Conservation (phyloP, 2,797 vertebrate species). For the Nannoperca obscura region DNA sequence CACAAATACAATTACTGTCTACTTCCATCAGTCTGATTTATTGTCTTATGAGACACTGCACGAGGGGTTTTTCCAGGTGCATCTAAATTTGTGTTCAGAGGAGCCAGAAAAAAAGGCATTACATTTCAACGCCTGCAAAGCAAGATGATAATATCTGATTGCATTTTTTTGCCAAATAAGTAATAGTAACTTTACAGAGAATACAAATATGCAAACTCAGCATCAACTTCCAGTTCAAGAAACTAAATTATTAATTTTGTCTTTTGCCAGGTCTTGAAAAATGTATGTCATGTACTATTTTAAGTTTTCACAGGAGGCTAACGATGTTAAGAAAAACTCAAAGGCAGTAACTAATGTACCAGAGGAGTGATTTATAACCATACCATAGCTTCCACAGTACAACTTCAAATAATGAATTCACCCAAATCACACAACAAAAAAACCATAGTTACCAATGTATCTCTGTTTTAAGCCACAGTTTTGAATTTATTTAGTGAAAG, state of each 20-base stretch:
- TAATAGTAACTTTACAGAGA: not conserved
- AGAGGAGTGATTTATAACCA: not conserved
- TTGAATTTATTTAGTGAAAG: not conserved
- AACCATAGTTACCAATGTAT: not conserved
- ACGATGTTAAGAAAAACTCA: no score
- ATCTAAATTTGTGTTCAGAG: not conserved
- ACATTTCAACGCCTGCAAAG: not conserved
- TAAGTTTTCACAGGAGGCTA: no score
- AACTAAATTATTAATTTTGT: no score
- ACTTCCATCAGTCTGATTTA: not conserved
- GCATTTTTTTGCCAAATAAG: not conserved
- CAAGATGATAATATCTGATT: not conserved
- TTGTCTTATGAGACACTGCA: not conserved
- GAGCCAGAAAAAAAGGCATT: not conserved
- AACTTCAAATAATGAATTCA: not conserved
- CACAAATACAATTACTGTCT: not conserved
- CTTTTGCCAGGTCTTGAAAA: no score
- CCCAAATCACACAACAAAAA: not conserved
- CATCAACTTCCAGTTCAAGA: not conserved
- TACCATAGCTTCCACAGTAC: no score
- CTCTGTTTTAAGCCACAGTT: not conserved
- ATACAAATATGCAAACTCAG: not conserved
- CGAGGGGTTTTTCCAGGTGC: not conserved
- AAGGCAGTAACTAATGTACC: not conserved
- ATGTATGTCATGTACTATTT: no score